Evolutionary conservation across 1,140 invertebrate species (phyloP), one percentile per base, ranked within the genome.

Genomic region (Drosophila hydei): DNA sequence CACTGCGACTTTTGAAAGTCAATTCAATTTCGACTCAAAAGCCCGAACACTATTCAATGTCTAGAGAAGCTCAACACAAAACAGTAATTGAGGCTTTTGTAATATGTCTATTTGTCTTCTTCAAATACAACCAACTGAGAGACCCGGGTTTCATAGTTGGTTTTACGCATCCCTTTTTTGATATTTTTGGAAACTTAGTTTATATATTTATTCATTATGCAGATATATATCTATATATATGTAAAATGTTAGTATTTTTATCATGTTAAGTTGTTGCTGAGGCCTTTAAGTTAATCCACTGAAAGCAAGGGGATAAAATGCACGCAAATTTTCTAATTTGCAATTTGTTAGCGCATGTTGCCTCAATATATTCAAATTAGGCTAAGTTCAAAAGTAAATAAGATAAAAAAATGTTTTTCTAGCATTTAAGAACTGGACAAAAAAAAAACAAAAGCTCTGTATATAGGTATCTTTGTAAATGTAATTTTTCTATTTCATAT

Each of bases 231-330:
- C 25, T 52, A 69, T 56, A 21, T 48, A 25, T 27, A 8, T 68
- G 54, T 54, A 77, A 78, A 88, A 83, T 88, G 83, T 87, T 87
- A 87, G 83, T 83, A 85, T 85, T 85, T 69, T 78, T 83, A 87
- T 67, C 58, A 63, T 59, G 61, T 72, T 81, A 87, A 81, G 79
- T 88, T 87, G 83, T 87, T 87, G 78, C 83, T 83, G 83, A 83
- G 83, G 83, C 78, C 78, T 83, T 74, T 72, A 76, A 77, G 70
- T 63, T 72, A 67, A 77, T 72, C 36, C 62, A 54, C 69, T 27
- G 18, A 60, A 71, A 40, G 38, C 42, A 51, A 36, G 23, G 42
- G 71, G 38, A 38, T 11, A n/a, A 11, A 42, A 62, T 52, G 43
- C 71, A 56, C 51, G 33, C 45, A 52, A 51, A 18, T 23, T 51